Conservation (phyloP, 2,888 invertebrate species). For the Salticus scenicus region DNA sequence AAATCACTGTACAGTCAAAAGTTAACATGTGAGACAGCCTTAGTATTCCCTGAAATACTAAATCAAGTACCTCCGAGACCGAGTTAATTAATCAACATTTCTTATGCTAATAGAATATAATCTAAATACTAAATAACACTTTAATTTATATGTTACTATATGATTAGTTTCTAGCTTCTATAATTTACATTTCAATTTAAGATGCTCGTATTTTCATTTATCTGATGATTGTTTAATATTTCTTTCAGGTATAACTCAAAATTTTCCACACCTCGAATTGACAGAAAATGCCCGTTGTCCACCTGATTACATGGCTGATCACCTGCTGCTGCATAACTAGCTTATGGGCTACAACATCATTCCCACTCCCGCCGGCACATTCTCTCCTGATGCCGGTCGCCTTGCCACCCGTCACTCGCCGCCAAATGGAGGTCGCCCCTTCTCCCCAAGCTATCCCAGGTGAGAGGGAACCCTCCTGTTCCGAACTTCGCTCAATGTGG, state of each 20-base stretch:
- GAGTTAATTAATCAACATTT: too few relatives aligned
- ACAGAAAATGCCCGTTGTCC: constrained; percentile 21
- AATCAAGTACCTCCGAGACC: too few relatives aligned
- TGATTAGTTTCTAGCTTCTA: too few relatives aligned
- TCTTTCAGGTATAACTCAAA: constrained; percentile 23
- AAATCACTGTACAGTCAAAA: too few relatives aligned
- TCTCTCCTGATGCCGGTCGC: constrained; percentile 43
- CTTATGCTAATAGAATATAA: too few relatives aligned
- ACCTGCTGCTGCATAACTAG: constrained; percentile 16
- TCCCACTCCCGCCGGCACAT: constrained; percentile 46
- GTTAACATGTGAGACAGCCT: too few relatives aligned
- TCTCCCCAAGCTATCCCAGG: background rate
- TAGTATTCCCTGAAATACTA: too few relatives aligned
- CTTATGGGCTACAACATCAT: constrained; percentile 36
- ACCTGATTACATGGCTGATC: constrained; percentile 26
- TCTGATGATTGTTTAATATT: too few relatives aligned
- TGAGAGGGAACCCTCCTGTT: constrained; percentile 85
- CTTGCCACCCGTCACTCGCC: constrained; percentile 48
- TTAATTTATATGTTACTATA: too few relatives aligned
- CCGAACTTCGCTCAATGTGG: constrained; percentile 93
- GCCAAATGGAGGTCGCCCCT: constrained; percentile 58
- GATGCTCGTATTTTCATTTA: too few relatives aligned
- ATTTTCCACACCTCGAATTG: background rate
- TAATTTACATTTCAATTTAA: too few relatives aligned
- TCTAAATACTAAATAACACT: too few relatives aligned